These are phyloP conservation scores for Drosophila monieri DNA, from an alignment of 2,888 invertebrate genomes.

Conservation along the genomic window DNA sequence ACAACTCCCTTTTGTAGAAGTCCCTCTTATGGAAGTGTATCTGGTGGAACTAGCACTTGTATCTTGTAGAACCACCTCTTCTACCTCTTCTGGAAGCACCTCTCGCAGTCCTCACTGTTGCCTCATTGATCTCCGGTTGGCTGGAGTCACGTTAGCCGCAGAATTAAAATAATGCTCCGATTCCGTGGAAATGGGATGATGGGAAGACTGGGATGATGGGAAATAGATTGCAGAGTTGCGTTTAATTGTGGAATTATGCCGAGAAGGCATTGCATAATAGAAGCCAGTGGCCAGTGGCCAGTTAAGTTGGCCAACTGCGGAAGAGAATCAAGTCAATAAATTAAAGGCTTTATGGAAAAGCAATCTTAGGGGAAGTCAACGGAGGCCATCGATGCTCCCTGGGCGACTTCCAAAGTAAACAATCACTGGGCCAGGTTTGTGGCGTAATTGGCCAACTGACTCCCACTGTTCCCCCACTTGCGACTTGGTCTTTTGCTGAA, in stretches of 20 bases:
- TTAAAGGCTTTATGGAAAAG: too few relatives aligned
- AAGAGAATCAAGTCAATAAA: neutral
- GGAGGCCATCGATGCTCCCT: neutral
- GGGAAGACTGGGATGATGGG: slow-evolving; percentile 55
- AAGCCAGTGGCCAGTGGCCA: slow-evolving; percentile 6
- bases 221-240: slow-evolving; percentile 43
- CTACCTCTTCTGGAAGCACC: too few relatives aligned
- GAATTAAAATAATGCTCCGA: slow-evolving; percentile 71
- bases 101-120: slow-evolving; percentile 10
- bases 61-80: too few relatives aligned
- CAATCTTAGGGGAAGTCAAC: too few relatives aligned
- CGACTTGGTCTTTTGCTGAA: too few relatives aligned
- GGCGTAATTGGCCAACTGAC: slow-evolving; percentile 68
- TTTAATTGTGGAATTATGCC: slow-evolving; percentile 61
- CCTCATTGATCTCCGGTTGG: slow-evolving; percentile 73
- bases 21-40: too few relatives aligned
- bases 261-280: slow-evolving; percentile 55
- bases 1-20: too few relatives aligned
- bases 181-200: slow-evolving; percentile 64
- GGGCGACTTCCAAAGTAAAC: slow-evolving; percentile 18
- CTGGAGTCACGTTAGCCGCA: slow-evolving; percentile 69
- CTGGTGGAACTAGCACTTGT: too few relatives aligned
- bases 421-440: slow-evolving; percentile 49
- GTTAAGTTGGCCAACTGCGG: slow-evolving; percentile 31
- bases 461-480: slow-evolving; percentile 27